phyloP scores from a whole-genome alignment of 2,888 invertebrate genomes.

The Acanthacorydalis orientalis region DNA sequence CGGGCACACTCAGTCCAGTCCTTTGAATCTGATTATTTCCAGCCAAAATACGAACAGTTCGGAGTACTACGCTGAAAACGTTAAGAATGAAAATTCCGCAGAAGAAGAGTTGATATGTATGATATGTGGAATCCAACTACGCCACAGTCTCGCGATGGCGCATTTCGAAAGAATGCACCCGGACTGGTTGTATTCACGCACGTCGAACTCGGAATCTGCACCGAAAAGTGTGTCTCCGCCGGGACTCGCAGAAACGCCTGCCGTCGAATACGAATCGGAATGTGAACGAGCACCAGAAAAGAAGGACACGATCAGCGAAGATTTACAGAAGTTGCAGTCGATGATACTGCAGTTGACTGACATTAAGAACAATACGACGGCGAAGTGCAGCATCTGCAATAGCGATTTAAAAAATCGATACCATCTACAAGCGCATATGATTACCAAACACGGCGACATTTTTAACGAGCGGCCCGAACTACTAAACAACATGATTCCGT shows the following conservation, averaged over 20 bases:
- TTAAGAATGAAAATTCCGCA: conserved; percentile 19
- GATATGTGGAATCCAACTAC: conserved; percentile 31
- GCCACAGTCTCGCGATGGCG: conserved; percentile 13
- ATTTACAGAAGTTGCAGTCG: conserved; percentile 73
- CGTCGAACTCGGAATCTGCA: not conserved
- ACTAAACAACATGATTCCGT: conserved; percentile 50
- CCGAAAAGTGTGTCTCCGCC: not conserved
- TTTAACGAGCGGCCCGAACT: conserved; percentile 33
- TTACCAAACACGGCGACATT: conserved; percentile 44
- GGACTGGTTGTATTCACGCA: not conserved
- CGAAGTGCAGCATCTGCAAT: conserved; percentile 50
- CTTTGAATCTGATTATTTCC: conserved; percentile 58
- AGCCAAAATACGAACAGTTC: conserved; percentile 33
- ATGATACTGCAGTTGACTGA: conserved; percentile 83
- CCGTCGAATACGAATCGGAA: conserved; percentile 8
- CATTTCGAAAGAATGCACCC: conserved; percentile 7
- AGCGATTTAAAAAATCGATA: conserved; percentile 56
- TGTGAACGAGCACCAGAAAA: conserved; percentile 19
- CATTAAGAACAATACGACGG: conserved; percentile 41
- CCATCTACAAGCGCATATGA: conserved; percentile 50
- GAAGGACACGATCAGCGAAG: conserved; percentile 57
- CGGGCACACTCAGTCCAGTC: conserved; percentile 47
- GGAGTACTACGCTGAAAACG: conserved; percentile 33
- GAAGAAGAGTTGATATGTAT: conserved; percentile 30
- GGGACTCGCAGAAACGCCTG: conserved; percentile 5